Evolutionary conservation across 2,113 vertebrate genomes (phyloP).

Genomic region (Lethenteron camtschaticum): DNA sequence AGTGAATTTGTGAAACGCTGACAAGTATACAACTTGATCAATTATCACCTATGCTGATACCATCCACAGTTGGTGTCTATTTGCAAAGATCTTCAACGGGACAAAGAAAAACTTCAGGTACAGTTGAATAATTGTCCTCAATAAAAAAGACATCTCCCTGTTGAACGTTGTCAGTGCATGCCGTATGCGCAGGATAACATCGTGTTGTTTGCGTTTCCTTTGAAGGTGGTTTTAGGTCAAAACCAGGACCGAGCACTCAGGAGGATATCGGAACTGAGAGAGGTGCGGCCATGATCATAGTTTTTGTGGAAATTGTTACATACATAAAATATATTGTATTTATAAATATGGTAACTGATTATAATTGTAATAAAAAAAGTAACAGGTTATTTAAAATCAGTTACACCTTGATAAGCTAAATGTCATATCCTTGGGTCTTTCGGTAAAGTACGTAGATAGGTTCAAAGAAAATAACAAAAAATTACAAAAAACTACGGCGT

Average conservation of each 20-base stretch:
- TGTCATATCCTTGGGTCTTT: neutral
- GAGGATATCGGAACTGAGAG: constrained; percentile 70
- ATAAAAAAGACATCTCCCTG: neutral
- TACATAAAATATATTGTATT: neutral
- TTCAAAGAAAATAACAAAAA: neutral
- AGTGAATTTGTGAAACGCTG: neutral
- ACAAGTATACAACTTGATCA: neutral
- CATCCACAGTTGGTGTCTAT: constrained; percentile 45
- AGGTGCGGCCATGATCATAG: constrained; percentile 28
- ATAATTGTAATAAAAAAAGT: neutral
- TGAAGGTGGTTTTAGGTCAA: constrained; percentile 64
- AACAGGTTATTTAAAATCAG: neutral
- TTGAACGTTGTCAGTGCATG: neutral
- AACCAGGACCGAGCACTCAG: constrained; percentile 87
- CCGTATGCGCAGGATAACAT: neutral
- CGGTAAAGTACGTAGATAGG: neutral
- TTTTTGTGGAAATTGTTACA: neutral
- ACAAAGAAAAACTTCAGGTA: constrained; percentile 90
- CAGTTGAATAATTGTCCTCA: constrained; percentile 7
- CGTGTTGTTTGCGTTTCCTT: neutral
- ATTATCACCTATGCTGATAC: neutral
- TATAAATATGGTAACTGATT: neutral
- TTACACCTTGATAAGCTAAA: neutral
- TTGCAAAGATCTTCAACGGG: constrained; percentile 52
- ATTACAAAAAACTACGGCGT: too few species aligned